Base-by-base conservation (phyloP, 2,113 vertebrate species). In the Zeus faber region DNA sequence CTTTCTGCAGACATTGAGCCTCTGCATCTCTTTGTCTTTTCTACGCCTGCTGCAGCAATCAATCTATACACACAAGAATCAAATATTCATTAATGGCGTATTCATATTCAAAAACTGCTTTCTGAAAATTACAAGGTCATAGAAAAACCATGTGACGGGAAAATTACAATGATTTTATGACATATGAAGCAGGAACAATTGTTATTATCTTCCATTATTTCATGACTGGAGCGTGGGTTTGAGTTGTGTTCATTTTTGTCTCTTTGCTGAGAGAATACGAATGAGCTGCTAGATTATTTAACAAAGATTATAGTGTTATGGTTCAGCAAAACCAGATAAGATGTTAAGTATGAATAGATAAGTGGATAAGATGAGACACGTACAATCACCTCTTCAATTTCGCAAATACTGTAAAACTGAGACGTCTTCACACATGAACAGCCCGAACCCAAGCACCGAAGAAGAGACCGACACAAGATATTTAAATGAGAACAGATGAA, bases 31-130 rank as follows among this genome's bases (percentile, higher is more conserved):
- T 70, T 65, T 29, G 54, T 83, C 80, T 67, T 64, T 13, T 62
- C 61, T 65, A n/a, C 56, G 63, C 58, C 77, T 75, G 67, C 77
- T 53, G 63, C 66, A 74, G 76, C 80, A 77, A 84, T 85, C 75
- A 78, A 80, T 87, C 74, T 76, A 51, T 11, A 54, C 62, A 35
- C 54, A 74, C 76, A 48, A 71, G 58, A 54, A 70, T 62, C 73
- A 87, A 84, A 80, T 70, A 77, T 78, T 77, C 84, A 87, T 85
- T 79, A 80, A 67, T 7, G 61, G 72, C 65, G 77, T 71, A 75
- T 82, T 84, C 76, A 75, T 72, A 76, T 73, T 87, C 73, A 79
- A 76, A 80, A 64, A 55, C 53, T 31, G 56, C 58, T 58, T 74
- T 18, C 53, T 54, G n/a, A 69, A 70, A 79, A 54, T 60, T 61